These are phyloP conservation scores for Tachysurus vachellii DNA, from an alignment of 2,113 vertebrate species.

Conservation along the genomic window DNA sequence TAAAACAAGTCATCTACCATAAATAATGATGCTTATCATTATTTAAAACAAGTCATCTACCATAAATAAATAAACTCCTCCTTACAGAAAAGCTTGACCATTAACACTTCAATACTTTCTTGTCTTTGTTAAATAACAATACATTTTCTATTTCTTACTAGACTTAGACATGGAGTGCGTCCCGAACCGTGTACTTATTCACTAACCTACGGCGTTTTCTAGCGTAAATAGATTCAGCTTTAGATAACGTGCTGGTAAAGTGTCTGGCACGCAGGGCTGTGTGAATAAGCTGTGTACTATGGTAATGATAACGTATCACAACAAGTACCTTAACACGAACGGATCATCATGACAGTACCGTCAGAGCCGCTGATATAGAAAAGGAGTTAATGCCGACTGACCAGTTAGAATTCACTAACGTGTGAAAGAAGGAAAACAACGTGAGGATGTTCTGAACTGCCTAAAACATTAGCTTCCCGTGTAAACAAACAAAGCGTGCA, in stretches of 20 bases:
- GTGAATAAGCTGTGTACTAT: background rate
- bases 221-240: no score
- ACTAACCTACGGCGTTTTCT: no score
- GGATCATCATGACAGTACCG: background rate
- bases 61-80: background rate
- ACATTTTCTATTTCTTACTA: background rate
- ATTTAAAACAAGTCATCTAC: background rate
- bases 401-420: background rate
- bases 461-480: background rate
- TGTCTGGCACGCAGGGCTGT: background rate
- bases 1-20: background rate
- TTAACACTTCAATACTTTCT: background rate
- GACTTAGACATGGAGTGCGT: background rate
- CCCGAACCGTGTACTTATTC: no score
- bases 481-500: background rate
- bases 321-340: background rate
- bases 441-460: background rate
- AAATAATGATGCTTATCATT: no score
- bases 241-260: no score
- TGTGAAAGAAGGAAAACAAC: background rate
- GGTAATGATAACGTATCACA: background rate
- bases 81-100: background rate
- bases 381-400: background rate
- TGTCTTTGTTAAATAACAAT: background rate
- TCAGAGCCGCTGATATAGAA: background rate